Base-by-base conservation (phyloP, 1,140 invertebrate species). In the Euura saliciscinereae region DNA sequence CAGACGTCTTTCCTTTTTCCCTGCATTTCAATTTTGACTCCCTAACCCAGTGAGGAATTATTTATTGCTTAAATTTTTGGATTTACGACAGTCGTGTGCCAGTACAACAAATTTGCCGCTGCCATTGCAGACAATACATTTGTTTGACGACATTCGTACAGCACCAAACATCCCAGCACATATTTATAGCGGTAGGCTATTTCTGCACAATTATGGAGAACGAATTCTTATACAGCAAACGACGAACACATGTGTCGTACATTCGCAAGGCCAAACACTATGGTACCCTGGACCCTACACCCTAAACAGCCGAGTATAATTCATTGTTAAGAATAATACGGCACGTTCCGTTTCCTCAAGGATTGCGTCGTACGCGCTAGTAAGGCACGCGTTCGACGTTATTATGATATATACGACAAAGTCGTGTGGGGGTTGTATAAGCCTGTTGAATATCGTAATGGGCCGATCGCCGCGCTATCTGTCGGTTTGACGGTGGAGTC, bases 11-110 rank as follows among this genome's bases (percentile, higher is more conserved):
- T 28, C 1, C 28, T 1, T 28, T 28, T 28, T 28, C 1, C 28
- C 28, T n/a, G 13, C 51, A n/a, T 59, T 59, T 59, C 6, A 59
- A n/a, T 4, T 59, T 59, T 59, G 51, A 59, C 51, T 59, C 51
- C 51, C 2, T 59, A n/a, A 59, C 51, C 51, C 51, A 59, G 51
- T 59, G 51, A 28, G 28, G 28, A 28, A 28, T 28, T 11, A 59
- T 59, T 59, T 59, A 59, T 59, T 59, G 51, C 51, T 11, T 59
- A 59, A 8, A 59, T 59, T 59, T 59, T 59, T 59, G 51, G 13
- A 59, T 59, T 59, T 59, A 59, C 51, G 51, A 59, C 51, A 59
- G 51, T 59, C 51, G 5, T n/a, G 51, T n/a, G 51, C 51, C 51
- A 11, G 28, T 28, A 28, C 28, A 28, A 28, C 28, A 28, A 28